Conservation (phyloP, 2,888 invertebrate genomes). For the Cinara cedri region DNA sequence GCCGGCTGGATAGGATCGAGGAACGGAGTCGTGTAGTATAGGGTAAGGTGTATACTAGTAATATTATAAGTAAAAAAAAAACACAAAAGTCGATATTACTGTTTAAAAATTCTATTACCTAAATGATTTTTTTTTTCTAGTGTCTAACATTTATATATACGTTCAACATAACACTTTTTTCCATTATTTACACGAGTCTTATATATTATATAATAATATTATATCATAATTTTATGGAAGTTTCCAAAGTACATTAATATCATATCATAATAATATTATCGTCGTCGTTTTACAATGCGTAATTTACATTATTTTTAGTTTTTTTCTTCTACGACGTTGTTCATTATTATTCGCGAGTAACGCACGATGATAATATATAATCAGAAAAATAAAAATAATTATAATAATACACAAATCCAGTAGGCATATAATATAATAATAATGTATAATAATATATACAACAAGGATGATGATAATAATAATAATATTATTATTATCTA, state of each 20-base stretch:
- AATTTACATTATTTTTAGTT: slow-evolving; percentile 13
- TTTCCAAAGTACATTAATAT: slow-evolving; percentile 51
- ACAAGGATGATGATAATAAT: slow-evolving; percentile 41
- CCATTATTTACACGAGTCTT: slow-evolving; percentile 53
- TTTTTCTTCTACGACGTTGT: slow-evolving; percentile 28
- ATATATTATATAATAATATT: slow-evolving; percentile 27
- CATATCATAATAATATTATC: background rate
- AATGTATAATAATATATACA: slow-evolving; percentile 31
- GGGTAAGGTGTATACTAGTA: too few relatives aligned
- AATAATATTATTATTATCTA: slow-evolving; percentile 30
- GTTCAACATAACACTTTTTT: slow-evolving; percentile 53
- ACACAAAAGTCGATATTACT: background rate
- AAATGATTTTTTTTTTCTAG: slow-evolving; percentile 48
- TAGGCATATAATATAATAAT: slow-evolving; percentile 34
- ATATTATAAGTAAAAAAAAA: background rate
- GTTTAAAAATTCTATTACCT: slow-evolving; percentile 56
- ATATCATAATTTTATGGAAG: slow-evolving; percentile 50
- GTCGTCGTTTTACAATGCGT: slow-evolving; percentile 32
- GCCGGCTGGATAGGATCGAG: too few relatives aligned
- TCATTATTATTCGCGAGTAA: slow-evolving; percentile 38
- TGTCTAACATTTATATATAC: slow-evolving; percentile 47
- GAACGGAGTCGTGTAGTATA: too few relatives aligned
- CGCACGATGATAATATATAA: slow-evolving; percentile 17
- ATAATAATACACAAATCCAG: slow-evolving; percentile 55
- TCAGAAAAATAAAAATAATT: slow-evolving; percentile 32